Conservation (phyloP, 2,888 invertebrate species). For the Phyllotreta striolata region DNA sequence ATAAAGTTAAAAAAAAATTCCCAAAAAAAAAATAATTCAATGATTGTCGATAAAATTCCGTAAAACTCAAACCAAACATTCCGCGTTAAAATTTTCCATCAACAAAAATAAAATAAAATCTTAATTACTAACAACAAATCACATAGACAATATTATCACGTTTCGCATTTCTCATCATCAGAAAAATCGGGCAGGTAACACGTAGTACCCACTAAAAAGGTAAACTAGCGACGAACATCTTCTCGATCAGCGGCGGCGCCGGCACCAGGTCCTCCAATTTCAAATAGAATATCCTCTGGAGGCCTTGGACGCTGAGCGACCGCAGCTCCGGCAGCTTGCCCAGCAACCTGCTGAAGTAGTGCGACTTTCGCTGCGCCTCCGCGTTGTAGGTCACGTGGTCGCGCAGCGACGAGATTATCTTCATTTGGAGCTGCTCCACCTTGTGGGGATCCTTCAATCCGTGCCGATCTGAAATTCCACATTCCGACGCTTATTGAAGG, state of each 20-base stretch:
- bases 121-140: conserved; percentile 52
- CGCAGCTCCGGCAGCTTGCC: conserved; percentile 93
- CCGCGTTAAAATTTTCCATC: conserved; percentile 5
- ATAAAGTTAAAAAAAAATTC: not conserved
- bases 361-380: conserved; percentile 87
- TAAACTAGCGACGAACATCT: conserved; percentile 93
- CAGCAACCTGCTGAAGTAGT: conserved; percentile 92
- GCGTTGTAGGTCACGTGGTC: conserved; percentile 95
- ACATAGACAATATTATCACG: conserved; percentile 60
- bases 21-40: no score
- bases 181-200: conserved; percentile 28
- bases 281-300: conserved; percentile 93
- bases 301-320: conserved; percentile 90
- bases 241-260: conserved; percentile 92
- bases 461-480: conserved; percentile 77
- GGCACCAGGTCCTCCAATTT: conserved; percentile 92
- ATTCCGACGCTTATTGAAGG: conserved; percentile 1
- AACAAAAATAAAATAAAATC: conserved; percentile 24
- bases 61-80: not conserved
- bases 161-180: conserved; percentile 35
- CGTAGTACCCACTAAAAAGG: conserved; percentile 75
- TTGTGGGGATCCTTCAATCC: conserved; percentile 90
- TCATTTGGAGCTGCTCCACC: conserved; percentile 95
- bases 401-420: conserved; percentile 92
- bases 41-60: not conserved